Percentiles rank a stretch among this genome's conserved stretches.
Conservation (phyloP, 2,113 vertebrate species). For the Indri indri region DNA sequence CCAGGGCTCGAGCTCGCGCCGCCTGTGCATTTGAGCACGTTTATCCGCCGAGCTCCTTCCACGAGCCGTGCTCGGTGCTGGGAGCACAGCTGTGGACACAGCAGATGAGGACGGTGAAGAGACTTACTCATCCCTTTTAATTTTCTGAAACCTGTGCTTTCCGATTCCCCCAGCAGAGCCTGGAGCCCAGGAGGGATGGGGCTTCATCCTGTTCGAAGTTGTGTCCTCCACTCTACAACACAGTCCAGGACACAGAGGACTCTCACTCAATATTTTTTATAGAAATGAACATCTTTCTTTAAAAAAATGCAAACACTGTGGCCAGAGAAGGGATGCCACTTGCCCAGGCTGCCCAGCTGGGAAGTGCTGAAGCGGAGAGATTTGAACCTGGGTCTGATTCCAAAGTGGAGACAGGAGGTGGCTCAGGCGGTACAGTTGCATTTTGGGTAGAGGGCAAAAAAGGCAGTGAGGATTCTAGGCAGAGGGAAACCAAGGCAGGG, state of each 20-base stretch:
- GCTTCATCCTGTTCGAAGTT: rapidly evolving
- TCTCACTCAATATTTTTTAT: rapidly evolving
- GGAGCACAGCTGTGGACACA: rapidly evolving
- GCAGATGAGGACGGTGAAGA: rapidly evolving
- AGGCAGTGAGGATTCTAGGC: not conserved
- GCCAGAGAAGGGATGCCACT: not conserved
- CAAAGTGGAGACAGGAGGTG: not conserved
- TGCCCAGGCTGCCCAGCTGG: not conserved
- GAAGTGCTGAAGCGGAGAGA: not conserved
- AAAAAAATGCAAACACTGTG: not conserved
- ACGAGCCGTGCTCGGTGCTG: rapidly evolving
- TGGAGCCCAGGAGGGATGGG: not conserved
- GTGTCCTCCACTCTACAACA: not conserved
- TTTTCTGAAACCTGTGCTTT: rapidly evolving
- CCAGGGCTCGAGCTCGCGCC: rapidly evolving
- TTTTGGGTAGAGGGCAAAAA: not conserved
- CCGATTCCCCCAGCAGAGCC: not conserved
- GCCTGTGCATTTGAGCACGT: rapidly evolving
- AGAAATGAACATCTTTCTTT: not conserved
- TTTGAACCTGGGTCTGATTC: not conserved
- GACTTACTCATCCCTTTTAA: rapidly evolving
- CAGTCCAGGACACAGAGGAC: rapidly evolving
- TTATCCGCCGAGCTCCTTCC: rapidly evolving
- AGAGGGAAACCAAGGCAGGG: not conserved
- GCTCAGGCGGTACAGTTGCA: not conserved